A percentile compares a stretch with the other conserved stretches of the same genome.
Evolutionary conservation across 2,113 vertebrate genomes (phyloP).

Genomic region (Passer domesticus): DNA sequence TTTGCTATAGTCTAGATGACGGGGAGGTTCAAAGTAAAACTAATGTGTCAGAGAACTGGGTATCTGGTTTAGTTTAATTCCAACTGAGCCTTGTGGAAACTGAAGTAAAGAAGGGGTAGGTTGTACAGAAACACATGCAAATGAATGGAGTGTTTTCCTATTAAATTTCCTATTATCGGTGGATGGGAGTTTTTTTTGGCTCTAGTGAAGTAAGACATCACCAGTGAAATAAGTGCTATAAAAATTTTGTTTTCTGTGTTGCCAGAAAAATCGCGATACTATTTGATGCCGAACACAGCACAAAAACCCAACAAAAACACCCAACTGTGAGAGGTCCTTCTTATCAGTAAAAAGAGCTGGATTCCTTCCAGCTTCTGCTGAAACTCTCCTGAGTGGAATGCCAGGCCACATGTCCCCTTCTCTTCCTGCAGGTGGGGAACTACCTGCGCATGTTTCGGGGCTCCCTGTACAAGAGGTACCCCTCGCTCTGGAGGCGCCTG

Average conservation of each 20-base stretch:
- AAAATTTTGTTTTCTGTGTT: neutral
- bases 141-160: neutral
- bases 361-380: neutral
- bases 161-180: neutral
- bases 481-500: conserved; percentile 93
- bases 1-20: neutral
- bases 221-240: neutral
- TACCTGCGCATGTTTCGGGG: conserved; percentile 98
- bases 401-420: neutral
- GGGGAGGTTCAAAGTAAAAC: neutral
- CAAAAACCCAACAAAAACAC: neutral
- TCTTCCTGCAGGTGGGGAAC: conserved; percentile 88
- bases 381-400: neutral
- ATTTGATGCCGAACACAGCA: neutral
- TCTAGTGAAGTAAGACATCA: neutral
- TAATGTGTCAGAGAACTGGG: neutral
- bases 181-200: neutral
- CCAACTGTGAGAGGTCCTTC: neutral
- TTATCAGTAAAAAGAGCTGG: neutral
- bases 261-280: fast-evolving
- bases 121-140: neutral
- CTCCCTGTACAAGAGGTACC: conserved; percentile 96
- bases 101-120: neutral
- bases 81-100: neutral
- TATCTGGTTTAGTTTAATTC: neutral